Percentiles rank a stretch among this genome's conserved stretches.
Conservation (phyloP, 2,888 invertebrate genomes). For the Corythucha ciliata region DNA sequence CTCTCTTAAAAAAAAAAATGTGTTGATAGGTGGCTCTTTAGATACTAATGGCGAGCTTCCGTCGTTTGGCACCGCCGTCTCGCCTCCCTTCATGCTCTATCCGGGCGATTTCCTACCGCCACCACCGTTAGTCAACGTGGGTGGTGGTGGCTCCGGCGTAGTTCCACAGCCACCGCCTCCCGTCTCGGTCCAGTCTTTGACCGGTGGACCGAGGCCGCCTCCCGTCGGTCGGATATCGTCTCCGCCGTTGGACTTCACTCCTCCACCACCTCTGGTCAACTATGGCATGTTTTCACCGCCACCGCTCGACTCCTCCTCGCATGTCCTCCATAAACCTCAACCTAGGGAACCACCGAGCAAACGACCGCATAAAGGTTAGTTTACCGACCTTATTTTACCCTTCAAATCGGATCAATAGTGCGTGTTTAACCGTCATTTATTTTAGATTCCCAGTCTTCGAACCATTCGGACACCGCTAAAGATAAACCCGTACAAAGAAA, state of each 20-base stretch:
- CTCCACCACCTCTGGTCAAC: constrained; percentile 40
- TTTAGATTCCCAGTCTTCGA: constrained; percentile 32
- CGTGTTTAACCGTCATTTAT: constrained; percentile 12
- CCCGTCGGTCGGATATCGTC: constrained; percentile 43
- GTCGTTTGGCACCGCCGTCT: constrained; percentile 44
- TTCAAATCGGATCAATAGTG: not conserved
- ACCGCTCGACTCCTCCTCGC: constrained; percentile 44
- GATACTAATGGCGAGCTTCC: constrained; percentile 40
- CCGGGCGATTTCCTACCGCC: constrained; percentile 47
- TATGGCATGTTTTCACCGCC: constrained; percentile 38
- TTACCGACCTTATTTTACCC: not conserved
- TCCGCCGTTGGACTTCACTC: constrained; percentile 43
- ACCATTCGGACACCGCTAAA: constrained; percentile 29
- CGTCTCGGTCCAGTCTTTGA: constrained; percentile 40
- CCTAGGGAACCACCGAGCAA: constrained; percentile 40
- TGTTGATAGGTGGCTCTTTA: constrained; percentile 3
- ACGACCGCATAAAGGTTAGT: constrained; percentile 40
- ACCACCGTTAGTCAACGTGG: constrained; percentile 35
- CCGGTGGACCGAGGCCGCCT: constrained; percentile 37
- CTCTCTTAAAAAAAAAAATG: not conserved
- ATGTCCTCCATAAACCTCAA: constrained; percentile 42
- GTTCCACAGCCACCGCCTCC: constrained; percentile 48
- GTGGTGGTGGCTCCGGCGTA: too few species aligned
- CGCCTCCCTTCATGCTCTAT: constrained; percentile 46
- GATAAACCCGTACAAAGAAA: constrained; percentile 27